Conservation (phyloP, 1,140 invertebrate species). For the Bilobella aurantiaca region DNA sequence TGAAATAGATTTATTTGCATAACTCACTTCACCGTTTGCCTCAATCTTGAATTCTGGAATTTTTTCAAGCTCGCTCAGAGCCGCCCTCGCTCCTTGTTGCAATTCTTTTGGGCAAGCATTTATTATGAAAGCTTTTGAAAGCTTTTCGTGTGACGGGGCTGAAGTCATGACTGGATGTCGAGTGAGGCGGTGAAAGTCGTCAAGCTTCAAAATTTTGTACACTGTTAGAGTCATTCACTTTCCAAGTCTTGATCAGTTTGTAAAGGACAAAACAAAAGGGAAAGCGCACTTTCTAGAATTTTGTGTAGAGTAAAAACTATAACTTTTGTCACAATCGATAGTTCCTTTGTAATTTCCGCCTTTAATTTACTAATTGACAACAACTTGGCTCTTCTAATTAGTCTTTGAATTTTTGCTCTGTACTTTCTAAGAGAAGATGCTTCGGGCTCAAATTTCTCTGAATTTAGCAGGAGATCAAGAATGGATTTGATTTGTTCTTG, state of each 20-base stretch:
- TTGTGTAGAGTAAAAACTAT: not conserved
- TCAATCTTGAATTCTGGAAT: not conserved
- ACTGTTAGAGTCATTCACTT: not conserved
- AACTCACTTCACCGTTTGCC: not conserved
- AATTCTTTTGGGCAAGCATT: not conserved
- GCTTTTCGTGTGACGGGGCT: not conserved
- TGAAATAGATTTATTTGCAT: not conserved
- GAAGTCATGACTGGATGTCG: not conserved
- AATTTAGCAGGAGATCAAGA: not conserved
- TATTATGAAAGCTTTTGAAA: not conserved
- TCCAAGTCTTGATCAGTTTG: no score
- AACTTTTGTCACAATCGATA: not conserved
- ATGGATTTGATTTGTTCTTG: not conserved
- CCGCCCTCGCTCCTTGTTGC: not conserved
- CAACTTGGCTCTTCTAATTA: not conserved
- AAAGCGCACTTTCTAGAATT: not conserved
- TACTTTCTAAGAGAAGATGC: not conserved
- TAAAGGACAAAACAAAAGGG: not conserved
- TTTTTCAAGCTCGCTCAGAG: not conserved
- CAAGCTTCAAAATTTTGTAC: not conserved
- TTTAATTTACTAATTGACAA: not conserved
- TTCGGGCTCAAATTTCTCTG: not conserved
- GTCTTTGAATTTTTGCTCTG: not conserved
- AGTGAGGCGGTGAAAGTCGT: not conserved
- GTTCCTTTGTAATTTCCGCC: not conserved